These are phyloP conservation scores for Drosophila punjabiensis DNA, from an alignment of 1,140 invertebrate genomes.

Conservation along the genomic window DNA sequence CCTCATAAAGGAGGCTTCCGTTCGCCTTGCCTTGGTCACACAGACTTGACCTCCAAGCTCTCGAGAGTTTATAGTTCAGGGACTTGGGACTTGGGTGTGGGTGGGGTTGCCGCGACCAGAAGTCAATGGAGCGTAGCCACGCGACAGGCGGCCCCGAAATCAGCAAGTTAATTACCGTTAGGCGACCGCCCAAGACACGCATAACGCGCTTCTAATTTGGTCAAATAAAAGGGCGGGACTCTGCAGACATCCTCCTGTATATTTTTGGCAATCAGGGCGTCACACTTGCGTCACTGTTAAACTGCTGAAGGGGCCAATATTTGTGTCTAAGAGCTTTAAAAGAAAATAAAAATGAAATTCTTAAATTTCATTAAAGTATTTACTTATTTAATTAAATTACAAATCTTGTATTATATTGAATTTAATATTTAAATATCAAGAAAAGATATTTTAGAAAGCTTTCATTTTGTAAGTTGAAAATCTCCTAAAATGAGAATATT, in stretches of 20 bases:
- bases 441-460: neutral
- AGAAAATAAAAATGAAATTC: neutral
- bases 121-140: conserved; percentile 72
- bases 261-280: conserved; percentile 64
- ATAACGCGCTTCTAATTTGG: conserved; percentile 60
- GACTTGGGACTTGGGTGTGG: conserved; percentile 1
- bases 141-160: conserved; percentile 61
- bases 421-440: neutral
- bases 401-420: too few species aligned
- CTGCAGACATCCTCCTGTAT: conserved; percentile 27
- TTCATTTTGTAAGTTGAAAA: neutral
- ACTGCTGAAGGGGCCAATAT: neutral
- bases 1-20: conserved; percentile 16
- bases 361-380: too few species aligned
- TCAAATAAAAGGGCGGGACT: conserved; percentile 21
- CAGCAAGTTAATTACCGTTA: conserved; percentile 70
- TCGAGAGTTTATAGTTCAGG: conserved; percentile 16
- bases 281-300: conserved; percentile 39
- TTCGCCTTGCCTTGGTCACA: conserved; percentile 27
- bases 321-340: too few species aligned
- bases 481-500: neutral
- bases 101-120: conserved; percentile 18
- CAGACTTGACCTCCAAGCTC: conserved; percentile 17
- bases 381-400: neutral
- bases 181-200: conserved; percentile 37